Evolutionary conservation across 1,140 invertebrate species (phyloP).

Genomic region (Danaus melanippus): DNA sequence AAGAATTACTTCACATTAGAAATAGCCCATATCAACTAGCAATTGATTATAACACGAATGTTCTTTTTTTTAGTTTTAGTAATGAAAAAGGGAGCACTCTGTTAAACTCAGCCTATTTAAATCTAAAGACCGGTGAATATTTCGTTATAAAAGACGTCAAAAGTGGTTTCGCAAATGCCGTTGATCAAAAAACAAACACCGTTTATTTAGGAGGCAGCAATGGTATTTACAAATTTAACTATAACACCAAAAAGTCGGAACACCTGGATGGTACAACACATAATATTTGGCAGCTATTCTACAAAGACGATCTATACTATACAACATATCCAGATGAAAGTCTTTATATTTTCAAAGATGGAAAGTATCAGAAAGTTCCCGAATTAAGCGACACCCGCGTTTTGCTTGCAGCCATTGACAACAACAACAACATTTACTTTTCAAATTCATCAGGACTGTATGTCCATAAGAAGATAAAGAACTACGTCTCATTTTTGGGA

Average conservation of each 20-base stretch:
- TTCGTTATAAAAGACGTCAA: constrained; percentile 28
- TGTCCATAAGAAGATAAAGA: constrained; percentile 18
- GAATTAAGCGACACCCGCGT: constrained; percentile 28
- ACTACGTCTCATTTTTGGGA: constrained; percentile 16
- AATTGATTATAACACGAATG: constrained; percentile 39
- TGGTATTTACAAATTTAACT: constrained; percentile 41
- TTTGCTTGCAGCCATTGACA: constrained; percentile 37
- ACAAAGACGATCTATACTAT: constrained; percentile 41
- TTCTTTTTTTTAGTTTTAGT: constrained; percentile 43
- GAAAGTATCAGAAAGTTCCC: constrained; percentile 20
- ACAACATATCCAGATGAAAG: constrained; percentile 38
- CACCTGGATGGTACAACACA: constrained; percentile 19
- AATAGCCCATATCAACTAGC: constrained; percentile 41
- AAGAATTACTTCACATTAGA: constrained; percentile 30
- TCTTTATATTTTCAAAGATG: constrained; percentile 29
- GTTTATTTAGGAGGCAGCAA: constrained; percentile 41
- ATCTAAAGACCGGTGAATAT: constrained; percentile 36
- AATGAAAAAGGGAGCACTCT: constrained; percentile 9
- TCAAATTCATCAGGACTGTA: constrained; percentile 38
- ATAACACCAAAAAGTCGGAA: constrained; percentile 26
- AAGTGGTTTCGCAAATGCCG: constrained; percentile 42
- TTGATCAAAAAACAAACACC: constrained; percentile 27
- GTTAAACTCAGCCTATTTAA: constrained; percentile 37
- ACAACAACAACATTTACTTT: constrained; percentile 33
- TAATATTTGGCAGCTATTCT: constrained; percentile 52